Percentiles rank a stretch among this genome's conserved stretches.
These are phyloP conservation scores for Coboldia fuscipes DNA, from an alignment of 1,140 invertebrate genomes.

Conservation along the genomic window DNA sequence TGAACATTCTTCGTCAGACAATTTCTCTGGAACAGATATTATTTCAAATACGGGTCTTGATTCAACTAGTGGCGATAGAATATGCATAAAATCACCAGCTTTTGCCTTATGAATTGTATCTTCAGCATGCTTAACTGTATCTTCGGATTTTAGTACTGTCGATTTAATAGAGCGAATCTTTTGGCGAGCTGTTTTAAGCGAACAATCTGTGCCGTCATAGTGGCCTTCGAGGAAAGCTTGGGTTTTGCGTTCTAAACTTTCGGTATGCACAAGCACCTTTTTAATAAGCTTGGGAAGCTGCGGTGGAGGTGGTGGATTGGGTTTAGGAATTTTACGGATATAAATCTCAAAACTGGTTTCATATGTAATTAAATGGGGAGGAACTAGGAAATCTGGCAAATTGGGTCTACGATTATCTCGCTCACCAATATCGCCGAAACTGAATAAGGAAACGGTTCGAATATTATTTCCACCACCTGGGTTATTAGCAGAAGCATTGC, in stretches of 20 bases:
- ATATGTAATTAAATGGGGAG: slow-evolving; percentile 18
- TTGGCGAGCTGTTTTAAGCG: slow-evolving; percentile 17
- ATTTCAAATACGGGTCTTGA: slow-evolving; percentile 19
- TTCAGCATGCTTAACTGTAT: slow-evolving; percentile 19
- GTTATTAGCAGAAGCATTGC: too few species aligned
- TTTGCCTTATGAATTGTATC: slow-evolving; percentile 20
- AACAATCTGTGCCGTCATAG: slow-evolving; percentile 16
- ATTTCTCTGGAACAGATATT: slow-evolving; percentile 14
- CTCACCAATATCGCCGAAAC: slow-evolving; percentile 1
- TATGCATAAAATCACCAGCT: slow-evolving; percentile 18
- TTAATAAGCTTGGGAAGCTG: slow-evolving; percentile 15
- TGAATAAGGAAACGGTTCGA: slow-evolving; percentile 1
- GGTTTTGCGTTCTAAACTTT: slow-evolving; percentile 18
- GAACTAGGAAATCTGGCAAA: slow-evolving; percentile 20
- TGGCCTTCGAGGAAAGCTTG: slow-evolving; percentile 19
- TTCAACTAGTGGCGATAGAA: slow-evolving; percentile 15
- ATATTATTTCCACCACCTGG: too few species aligned
- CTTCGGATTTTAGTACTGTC: slow-evolving; percentile 16
- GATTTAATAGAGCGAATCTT: slow-evolving; percentile 19
- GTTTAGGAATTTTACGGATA: slow-evolving; percentile 11
- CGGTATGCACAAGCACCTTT: slow-evolving; percentile 16
- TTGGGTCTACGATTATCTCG: background rate
- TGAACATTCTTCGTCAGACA: slow-evolving; percentile 9
- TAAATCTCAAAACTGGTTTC: slow-evolving; percentile 20
- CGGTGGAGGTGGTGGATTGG: slow-evolving; percentile 13